phyloP scores from a whole-genome alignment of 1,140 invertebrate genomes.

The Sesamia nonagrioides region DNA sequence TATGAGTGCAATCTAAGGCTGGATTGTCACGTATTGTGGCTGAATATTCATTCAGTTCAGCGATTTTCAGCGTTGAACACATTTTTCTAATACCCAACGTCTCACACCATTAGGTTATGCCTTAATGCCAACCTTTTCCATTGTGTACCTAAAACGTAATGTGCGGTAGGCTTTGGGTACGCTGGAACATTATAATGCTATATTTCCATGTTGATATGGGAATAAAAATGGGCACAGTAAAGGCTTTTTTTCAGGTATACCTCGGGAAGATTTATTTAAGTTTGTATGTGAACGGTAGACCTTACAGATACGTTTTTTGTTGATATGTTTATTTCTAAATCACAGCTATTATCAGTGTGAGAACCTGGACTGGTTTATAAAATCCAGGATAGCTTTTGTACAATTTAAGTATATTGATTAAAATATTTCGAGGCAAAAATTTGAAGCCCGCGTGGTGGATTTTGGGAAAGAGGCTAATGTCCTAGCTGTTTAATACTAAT shows the following conservation, averaged over 20 bases:
- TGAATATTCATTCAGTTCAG: slow-evolving; percentile 49
- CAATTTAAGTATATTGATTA: too few relatives aligned
- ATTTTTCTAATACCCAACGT: slow-evolving; percentile 49
- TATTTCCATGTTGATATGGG: slow-evolving; percentile 46
- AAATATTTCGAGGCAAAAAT: too few relatives aligned
- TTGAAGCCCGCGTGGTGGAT: too few relatives aligned
- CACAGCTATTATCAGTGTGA: too few relatives aligned
- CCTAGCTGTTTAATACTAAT: too few relatives aligned
- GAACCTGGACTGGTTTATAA: too few relatives aligned
- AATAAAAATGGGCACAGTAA: slow-evolving; percentile 14
- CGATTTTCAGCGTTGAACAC: slow-evolving; percentile 41
- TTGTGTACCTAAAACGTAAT: slow-evolving; percentile 44
- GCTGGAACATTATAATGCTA: slow-evolving; percentile 38
- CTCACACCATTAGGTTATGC: slow-evolving; percentile 46
- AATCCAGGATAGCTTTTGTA: too few relatives aligned
- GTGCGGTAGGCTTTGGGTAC: slow-evolving; percentile 22
- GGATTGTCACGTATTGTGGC: slow-evolving; percentile 27
- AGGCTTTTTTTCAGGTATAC: slow-evolving; percentile 39
- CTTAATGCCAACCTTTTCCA: slow-evolving; percentile 47
- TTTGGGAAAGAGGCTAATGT: too few relatives aligned
- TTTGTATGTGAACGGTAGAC: background rate
- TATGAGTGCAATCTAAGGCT: slow-evolving; percentile 1
- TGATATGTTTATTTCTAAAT: background rate
- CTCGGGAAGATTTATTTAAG: slow-evolving; percentile 26
- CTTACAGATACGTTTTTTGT: background rate